phyloP scores from a whole-genome alignment of 2,797 vertebrate species.

The Myotis pilosus region DNA sequence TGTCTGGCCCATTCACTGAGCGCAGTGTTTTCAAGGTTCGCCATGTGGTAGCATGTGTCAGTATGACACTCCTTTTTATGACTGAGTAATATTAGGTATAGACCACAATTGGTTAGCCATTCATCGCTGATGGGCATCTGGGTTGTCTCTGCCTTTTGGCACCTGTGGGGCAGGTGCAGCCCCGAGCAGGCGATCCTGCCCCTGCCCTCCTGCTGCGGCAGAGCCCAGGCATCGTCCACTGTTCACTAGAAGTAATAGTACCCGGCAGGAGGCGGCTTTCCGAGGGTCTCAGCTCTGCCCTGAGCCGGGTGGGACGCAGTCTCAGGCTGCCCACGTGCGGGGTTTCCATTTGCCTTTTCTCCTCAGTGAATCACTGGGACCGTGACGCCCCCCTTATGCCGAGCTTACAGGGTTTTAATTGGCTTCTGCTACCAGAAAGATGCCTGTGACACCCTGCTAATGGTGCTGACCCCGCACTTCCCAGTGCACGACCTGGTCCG shows the following conservation, averaged over 20 bases:
- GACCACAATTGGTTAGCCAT: background rate
- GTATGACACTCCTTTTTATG: background rate
- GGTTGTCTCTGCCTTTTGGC: background rate
- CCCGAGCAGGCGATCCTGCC: background rate
- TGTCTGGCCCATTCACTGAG: background rate
- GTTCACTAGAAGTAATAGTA: background rate
- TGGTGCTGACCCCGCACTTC: background rate
- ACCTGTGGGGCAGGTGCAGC: background rate
- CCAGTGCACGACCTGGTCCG: background rate
- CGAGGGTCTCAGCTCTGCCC: background rate
- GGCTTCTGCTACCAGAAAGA: constrained; percentile 51
- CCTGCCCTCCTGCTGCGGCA: background rate
- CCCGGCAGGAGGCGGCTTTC: background rate
- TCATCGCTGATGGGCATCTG: background rate
- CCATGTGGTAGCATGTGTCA: background rate
- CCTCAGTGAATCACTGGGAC: constrained; percentile 60
- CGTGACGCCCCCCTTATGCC: constrained; percentile 47
- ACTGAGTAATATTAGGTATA: background rate
- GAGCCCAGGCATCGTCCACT: background rate
- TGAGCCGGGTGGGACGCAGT: constrained; percentile 32
- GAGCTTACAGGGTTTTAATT: constrained; percentile 68
- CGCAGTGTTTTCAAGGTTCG: background rate
- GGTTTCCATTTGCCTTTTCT: constrained; percentile 41
- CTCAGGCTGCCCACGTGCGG: constrained; percentile 35
- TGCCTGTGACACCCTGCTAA: constrained; percentile 53